These are phyloP conservation scores for Acanthornis magna DNA, from an alignment of 2,797 vertebrate genomes.

Conservation along the genomic window DNA sequence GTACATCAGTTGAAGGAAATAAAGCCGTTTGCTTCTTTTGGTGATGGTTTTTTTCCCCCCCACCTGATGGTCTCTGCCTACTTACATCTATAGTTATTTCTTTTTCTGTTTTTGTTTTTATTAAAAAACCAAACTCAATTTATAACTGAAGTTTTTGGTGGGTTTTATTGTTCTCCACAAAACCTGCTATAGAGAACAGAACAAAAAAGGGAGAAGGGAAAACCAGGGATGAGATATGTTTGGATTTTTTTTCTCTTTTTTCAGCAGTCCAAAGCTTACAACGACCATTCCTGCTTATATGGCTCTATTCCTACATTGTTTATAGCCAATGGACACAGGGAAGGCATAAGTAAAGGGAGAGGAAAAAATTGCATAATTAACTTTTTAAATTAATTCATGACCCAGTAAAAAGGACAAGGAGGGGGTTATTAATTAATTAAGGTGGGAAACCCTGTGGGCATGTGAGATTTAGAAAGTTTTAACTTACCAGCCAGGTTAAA, in stretches of 20 bases:
- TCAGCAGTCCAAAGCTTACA: neutral
- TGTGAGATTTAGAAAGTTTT: constrained; percentile 69
- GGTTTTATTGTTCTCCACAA: neutral
- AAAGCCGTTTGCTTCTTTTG: neutral
- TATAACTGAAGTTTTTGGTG: neutral
- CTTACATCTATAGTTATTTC: neutral
- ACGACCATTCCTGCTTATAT: neutral
- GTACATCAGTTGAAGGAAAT: neutral
- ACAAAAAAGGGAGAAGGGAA: neutral
- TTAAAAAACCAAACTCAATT: neutral
- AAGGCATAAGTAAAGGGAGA: constrained; percentile 55
- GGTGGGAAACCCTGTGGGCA: constrained; percentile 70
- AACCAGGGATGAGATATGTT: neutral
- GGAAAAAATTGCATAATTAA: constrained; percentile 72
- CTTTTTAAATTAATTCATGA: constrained; percentile 75
- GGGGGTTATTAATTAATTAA: constrained; percentile 75
- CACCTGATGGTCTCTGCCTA: neutral
- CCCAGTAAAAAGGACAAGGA: constrained; percentile 74
- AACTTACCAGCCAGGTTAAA: constrained; percentile 72
- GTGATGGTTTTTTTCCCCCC: too few relatives aligned
- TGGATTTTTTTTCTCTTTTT: neutral
- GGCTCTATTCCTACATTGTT: constrained; percentile 55
- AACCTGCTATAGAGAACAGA: neutral
- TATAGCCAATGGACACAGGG: constrained; percentile 63
- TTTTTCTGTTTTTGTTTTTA: neutral